phyloP scores from a whole-genome alignment of 2,888 invertebrate species.

The Xestia ashworthii region DNA sequence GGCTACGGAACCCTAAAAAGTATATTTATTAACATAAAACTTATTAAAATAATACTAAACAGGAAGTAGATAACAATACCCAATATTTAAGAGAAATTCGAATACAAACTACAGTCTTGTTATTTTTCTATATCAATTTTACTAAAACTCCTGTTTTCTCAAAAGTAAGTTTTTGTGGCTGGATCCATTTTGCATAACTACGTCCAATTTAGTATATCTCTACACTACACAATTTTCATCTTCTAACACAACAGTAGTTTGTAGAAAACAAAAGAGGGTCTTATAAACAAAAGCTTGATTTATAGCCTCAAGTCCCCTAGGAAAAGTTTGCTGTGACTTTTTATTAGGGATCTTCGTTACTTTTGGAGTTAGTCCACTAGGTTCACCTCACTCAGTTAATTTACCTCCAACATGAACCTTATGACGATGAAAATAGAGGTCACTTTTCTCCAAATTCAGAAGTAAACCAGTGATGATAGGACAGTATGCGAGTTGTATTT shows the following conservation, averaged over 20 bases:
- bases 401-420: neutral
- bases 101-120: too few species aligned
- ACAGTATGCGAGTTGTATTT: slow-evolving; percentile 19
- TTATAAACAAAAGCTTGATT: slow-evolving; percentile 66
- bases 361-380: neutral
- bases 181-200: too few species aligned
- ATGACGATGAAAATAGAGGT: neutral
- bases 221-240: slow-evolving; percentile 23
- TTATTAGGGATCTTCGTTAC: slow-evolving; percentile 55
- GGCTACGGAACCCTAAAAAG: too few species aligned
- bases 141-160: too few species aligned
- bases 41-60: too few species aligned
- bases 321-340: slow-evolving; percentile 57
- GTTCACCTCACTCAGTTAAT: neutral
- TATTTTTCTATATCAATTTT: too few species aligned
- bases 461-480: neutral
- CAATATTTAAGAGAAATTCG: too few species aligned
- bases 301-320: slow-evolving; percentile 43
- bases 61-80: too few species aligned
- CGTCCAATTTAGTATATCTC: too few species aligned
- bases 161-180: too few species aligned
- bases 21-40: too few species aligned
- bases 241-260: slow-evolving; percentile 22
- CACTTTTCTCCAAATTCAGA: neutral
- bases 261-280: slow-evolving; percentile 43